These are phyloP conservation scores for Colletes collaris DNA, from an alignment of 2,888 invertebrate genomes.

Conservation along the genomic window DNA sequence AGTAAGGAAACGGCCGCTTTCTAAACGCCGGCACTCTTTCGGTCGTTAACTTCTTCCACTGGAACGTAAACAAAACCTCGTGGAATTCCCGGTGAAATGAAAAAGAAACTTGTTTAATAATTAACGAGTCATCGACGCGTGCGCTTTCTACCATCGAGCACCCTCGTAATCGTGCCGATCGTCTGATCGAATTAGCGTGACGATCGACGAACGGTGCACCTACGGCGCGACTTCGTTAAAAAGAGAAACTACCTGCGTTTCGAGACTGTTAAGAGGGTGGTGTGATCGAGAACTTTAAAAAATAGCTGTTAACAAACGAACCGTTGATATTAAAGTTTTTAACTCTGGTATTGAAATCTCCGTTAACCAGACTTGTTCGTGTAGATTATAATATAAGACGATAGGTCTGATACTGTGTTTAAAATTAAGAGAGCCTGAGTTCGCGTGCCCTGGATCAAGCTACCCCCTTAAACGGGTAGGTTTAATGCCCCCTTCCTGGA, in stretches of 20 bases:
- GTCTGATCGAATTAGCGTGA: slow-evolving; percentile 37
- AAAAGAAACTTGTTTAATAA: slow-evolving; percentile 12
- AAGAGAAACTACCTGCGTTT: slow-evolving; percentile 29
- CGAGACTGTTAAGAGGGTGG: neutral
- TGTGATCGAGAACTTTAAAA: no score
- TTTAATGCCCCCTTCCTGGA: neutral
- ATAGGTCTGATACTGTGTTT: no score
- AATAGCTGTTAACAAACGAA: no score
- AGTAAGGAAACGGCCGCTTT: slow-evolving; percentile 51
- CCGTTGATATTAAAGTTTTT: no score
- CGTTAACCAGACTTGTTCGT: no score
- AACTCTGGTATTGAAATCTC: no score
- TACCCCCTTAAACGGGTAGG: no score
- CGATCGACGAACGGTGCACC: neutral
- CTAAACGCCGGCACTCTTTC: neutral
- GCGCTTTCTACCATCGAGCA: slow-evolving; percentile 28
- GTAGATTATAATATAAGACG: no score
- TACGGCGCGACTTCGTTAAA: slow-evolving; percentile 21
- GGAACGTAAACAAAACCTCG: neutral
- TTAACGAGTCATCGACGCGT: neutral
- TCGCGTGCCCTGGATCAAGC: no score
- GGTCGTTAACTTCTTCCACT: neutral
- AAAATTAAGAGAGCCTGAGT: no score
- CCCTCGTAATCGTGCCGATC: slow-evolving; percentile 21
- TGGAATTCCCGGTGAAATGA: neutral